phyloP scores from a whole-genome alignment of 2,888 invertebrate genomes.

The Leptopilina myrica region DNA sequence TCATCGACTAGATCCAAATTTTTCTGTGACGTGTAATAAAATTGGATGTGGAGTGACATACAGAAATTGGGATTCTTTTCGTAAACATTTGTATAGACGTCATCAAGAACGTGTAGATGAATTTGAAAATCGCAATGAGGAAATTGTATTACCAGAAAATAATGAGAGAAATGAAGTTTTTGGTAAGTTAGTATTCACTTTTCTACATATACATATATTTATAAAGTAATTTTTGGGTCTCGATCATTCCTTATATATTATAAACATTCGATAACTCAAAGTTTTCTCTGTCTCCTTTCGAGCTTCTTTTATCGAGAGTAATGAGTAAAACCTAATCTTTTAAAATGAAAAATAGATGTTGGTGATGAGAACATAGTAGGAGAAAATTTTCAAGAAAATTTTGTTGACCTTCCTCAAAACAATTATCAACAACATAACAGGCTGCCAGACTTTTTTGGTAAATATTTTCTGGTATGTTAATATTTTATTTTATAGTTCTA shows the following conservation, averaged over 20 bases:
- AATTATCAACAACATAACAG: not conserved
- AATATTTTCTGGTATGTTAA: not conserved
- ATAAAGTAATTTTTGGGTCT: not conserved
- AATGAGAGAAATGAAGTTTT: not conserved
- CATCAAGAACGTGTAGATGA: too few species aligned
- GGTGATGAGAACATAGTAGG: not conserved
- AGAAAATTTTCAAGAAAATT: not conserved
- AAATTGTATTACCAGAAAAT: not conserved
- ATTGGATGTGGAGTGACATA: not conserved
- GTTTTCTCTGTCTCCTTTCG: too few species aligned
- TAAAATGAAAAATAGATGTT: not conserved
- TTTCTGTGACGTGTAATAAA: slow-evolving; percentile 7
- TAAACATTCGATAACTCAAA: too few species aligned
- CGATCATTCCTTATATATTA: too few species aligned
- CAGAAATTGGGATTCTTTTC: too few species aligned
- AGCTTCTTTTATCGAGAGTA: not conserved
- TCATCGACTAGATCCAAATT: slow-evolving; percentile 5
- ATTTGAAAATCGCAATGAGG: too few species aligned
- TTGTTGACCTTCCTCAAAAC: not conserved
- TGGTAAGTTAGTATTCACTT: not conserved
- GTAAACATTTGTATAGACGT: too few species aligned
- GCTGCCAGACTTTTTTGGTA: not conserved
- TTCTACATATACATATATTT: not conserved
- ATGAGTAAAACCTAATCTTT: not conserved
- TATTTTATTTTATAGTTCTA: too few species aligned